phyloP scores from a whole-genome alignment of 2,113 vertebrate species.

The Silurus asotus region DNA sequence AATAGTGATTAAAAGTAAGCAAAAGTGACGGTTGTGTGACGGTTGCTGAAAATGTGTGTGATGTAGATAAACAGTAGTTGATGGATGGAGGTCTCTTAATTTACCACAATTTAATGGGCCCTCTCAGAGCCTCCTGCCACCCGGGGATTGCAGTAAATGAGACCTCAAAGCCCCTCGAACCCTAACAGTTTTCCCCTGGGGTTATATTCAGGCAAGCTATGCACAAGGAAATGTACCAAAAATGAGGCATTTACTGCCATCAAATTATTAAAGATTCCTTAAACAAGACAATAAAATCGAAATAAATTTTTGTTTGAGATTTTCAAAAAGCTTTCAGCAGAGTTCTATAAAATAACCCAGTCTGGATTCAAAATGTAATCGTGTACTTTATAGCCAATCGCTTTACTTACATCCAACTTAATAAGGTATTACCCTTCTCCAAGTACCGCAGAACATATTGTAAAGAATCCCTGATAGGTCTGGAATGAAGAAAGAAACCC shows the following conservation, averaged over 20 bases:
- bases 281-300: background rate
- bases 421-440: slow-evolving; percentile 30
- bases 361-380: slow-evolving; percentile 10
- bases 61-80: slow-evolving; percentile 45
- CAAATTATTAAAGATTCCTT: background rate
- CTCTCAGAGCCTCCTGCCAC: slow-evolving; percentile 33
- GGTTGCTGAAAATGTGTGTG: slow-evolving; percentile 35
- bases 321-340: background rate
- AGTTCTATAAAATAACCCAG: background rate
- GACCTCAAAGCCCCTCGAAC: slow-evolving; percentile 13
- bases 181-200: background rate
- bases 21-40: slow-evolving; percentile 13
- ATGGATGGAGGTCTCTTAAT: slow-evolving; percentile 46
- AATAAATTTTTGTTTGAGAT: background rate
- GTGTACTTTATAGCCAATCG: slow-evolving; percentile 24
- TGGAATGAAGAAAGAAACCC: slow-evolving; percentile 40
- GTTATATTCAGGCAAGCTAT: slow-evolving; percentile 16
- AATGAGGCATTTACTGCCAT: background rate
- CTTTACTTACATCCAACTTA: slow-evolving; percentile 18
- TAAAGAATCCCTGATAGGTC: slow-evolving; percentile 37
- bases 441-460: slow-evolving; percentile 25
- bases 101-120: slow-evolving; percentile 43
- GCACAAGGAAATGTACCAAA: background rate
- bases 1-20: slow-evolving; percentile 30
- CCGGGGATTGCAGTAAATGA: slow-evolving; percentile 37